Base-by-base conservation (phyloP, 2,888 invertebrate genomes). In the Encarsia formosa region DNA sequence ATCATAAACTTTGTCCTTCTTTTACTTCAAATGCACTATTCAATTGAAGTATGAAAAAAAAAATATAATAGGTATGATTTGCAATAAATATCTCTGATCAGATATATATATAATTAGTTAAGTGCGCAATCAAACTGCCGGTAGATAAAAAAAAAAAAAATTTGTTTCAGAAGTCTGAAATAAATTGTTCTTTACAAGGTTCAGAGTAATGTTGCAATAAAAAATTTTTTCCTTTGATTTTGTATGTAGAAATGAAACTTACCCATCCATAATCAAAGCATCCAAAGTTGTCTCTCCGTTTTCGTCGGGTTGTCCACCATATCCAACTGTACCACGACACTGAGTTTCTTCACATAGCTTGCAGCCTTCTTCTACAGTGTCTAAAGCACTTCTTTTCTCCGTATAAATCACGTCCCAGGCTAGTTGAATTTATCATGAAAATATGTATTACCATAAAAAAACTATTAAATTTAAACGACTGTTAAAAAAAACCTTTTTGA, bases 211-310 rank as follows among this genome's bases (percentile, higher is more conserved):
- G 4, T 22, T 35, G 13, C 20, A 32, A 32, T 15, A 23, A 35
- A n/a, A 35, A 4, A 34, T n/a, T n/a, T n/a, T n/a, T n/a, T n/a
- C n/a, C n/a, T n/a, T n/a, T n/a, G n/a, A n/a, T n/a, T n/a, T n/a
- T n/a, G n/a, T n/a, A n/a, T n/a, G n/a, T n/a, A n/a, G n/a, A n/a
- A n/a, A n/a, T n/a, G 26, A 46, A 41, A 16, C 34, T 64, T 78
- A 93, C 92, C 98, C 98, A 78, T 99, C 96, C 88, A 99, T 96
- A 29, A 99, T 85, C 78, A 99, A 81, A 3, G 98, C 96, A 77
- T 99, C 99, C 23, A 99, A 77, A 2, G 97, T 95, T 0, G 95
- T 95, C 76, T 98, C 97, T 15, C 97, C 95, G 66, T 81, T 79
- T 78, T 99, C 99, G 78, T 98, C 95, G 0, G 99, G 98, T 63